Conservation (phyloP, 2,888 invertebrate genomes). For the Unio pictorum region DNA sequence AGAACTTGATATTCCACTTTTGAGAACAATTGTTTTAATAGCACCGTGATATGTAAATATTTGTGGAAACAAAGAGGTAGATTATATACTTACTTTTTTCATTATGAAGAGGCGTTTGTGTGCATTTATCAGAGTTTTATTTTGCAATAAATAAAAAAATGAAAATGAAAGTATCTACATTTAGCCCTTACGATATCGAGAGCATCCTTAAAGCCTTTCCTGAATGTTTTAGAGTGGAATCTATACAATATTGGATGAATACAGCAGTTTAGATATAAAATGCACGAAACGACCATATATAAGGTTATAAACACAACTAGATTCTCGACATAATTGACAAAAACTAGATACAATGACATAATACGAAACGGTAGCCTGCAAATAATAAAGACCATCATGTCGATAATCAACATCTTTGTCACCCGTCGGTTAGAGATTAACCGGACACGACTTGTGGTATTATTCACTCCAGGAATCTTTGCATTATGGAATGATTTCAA, state of each 20-base stretch:
- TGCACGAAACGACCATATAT: conserved; percentile 22
- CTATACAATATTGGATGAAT: conserved; percentile 94
- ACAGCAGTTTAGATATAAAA: conserved; percentile 91
- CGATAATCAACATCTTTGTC: conserved; percentile 89
- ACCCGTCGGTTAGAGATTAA: conserved; percentile 82
- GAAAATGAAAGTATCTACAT: too few relatives aligned
- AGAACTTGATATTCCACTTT: too few relatives aligned
- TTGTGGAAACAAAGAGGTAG: too few relatives aligned
- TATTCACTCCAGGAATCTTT: conserved; percentile 76
- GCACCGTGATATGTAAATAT: too few relatives aligned
- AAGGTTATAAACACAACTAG: too few relatives aligned
- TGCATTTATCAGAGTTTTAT: too few relatives aligned
- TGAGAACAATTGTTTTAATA: too few relatives aligned
- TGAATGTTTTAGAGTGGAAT: conserved; percentile 91
- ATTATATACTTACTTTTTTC: too few relatives aligned
- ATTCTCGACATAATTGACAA: conserved; percentile 2
- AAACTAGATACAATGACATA: conserved; percentile 13
- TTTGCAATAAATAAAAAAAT: too few relatives aligned
- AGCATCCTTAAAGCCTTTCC: conserved; percentile 84
- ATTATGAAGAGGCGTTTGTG: too few relatives aligned
- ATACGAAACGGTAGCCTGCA: conserved; percentile 94
- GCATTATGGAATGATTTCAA: conserved; percentile 86
- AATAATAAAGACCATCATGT: conserved; percentile 89
- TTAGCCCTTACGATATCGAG: too few relatives aligned
- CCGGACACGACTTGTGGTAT: conserved; percentile 81